Evolutionary conservation across 2,888 invertebrate genomes (phyloP).

Genomic region (Drosophila meridiana): DNA sequence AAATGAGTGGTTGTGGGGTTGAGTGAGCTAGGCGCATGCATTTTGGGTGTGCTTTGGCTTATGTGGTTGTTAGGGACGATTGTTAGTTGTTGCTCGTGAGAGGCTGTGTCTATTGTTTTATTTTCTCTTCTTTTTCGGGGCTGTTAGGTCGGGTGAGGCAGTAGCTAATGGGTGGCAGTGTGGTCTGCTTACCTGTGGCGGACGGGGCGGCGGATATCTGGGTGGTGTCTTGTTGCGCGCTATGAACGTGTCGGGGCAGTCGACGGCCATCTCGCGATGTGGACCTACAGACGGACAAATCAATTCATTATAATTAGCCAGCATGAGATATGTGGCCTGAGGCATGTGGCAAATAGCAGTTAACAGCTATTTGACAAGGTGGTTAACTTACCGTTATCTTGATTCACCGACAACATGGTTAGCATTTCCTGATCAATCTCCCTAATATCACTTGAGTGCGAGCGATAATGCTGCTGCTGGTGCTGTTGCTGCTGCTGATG

Average conservation of each 20-base stretch:
- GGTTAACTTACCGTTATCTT: conserved; percentile 87
- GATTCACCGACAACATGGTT: conserved; percentile 90
- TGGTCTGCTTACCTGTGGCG: conserved; percentile 87
- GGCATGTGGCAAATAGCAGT: too few relatives aligned
- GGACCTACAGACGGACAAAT: conserved; percentile 87
- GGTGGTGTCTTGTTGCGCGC: conserved; percentile 96
- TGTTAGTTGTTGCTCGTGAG: conserved; percentile 28
- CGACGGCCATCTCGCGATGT: conserved; percentile 99
- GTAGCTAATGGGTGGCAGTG: background rate
- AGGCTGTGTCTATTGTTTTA: conserved; percentile 8
- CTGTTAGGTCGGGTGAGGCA: conserved; percentile 10
- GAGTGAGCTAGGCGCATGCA: conserved; percentile 16
- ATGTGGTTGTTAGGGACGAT: conserved; percentile 13
- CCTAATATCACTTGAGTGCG: conserved; percentile 85
- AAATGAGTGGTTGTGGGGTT: conserved; percentile 34
- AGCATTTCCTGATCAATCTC: conserved; percentile 89
- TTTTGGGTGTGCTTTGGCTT: background rate
- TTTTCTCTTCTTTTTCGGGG: background rate
- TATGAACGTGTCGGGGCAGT: conserved; percentile 97
- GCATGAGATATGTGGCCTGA: too few relatives aligned
- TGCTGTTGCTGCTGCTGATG: conserved; percentile 51
- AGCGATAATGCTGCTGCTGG: conserved; percentile 83
- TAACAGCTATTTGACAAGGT: background rate
- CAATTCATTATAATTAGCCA: background rate
- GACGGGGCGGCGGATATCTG: conserved; percentile 93